Conservation (phyloP, 2,113 vertebrate genomes). For the Eurypyga helias region DNA sequence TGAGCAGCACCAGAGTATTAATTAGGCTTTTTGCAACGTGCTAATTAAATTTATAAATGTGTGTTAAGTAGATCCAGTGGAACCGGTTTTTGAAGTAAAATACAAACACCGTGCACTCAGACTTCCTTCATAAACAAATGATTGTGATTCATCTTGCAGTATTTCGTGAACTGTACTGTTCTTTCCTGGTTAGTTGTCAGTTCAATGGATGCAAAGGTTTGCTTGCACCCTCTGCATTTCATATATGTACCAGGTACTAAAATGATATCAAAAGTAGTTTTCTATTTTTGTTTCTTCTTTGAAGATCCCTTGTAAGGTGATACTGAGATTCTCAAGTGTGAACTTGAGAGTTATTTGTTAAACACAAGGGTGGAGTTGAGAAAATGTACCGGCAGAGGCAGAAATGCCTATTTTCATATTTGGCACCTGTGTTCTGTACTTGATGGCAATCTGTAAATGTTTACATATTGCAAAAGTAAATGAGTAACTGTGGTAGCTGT, state of each 20-base stretch:
- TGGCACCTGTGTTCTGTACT: neutral
- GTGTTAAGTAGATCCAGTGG: conserved; percentile 39
- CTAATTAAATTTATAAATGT: conserved; percentile 60
- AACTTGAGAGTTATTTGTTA: neutral
- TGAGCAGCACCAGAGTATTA: conserved; percentile 44
- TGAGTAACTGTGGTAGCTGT: neutral
- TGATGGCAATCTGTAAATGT: conserved; percentile 47
- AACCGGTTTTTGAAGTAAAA: conserved; percentile 51
- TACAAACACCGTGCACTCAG: neutral
- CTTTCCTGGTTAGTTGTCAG: conserved; percentile 12
- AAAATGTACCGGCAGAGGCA: neutral
- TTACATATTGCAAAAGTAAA: conserved; percentile 32
- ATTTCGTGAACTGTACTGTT: neutral
- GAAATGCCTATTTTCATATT: conserved; percentile 33
- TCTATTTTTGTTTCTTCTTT: conserved; percentile 4
- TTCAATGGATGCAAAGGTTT: neutral
- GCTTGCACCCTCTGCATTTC: neutral
- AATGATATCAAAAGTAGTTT: neutral
- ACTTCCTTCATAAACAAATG: conserved; percentile 63
- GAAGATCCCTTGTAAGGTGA: neutral
- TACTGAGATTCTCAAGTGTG: neutral
- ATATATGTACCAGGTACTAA: neutral
- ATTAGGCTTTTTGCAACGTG: conserved; percentile 55
- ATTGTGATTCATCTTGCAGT: conserved; percentile 49
- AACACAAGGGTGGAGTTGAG: conserved; percentile 12